Conservation (phyloP, 2,888 invertebrate species). For the Trissolcus brochymenae region DNA sequence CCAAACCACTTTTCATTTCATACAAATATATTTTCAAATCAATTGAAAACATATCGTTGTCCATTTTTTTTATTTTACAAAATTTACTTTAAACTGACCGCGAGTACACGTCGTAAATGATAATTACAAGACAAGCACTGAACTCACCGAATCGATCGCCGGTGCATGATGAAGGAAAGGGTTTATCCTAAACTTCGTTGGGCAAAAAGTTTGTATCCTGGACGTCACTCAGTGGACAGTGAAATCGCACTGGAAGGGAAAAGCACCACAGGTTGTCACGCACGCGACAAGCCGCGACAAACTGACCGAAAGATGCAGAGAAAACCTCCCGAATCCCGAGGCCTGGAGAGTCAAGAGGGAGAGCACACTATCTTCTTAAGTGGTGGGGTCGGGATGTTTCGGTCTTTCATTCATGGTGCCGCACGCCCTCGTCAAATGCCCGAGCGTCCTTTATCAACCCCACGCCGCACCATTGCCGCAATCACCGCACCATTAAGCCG, state of each 20-base stretch:
- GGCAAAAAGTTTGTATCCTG: constrained; percentile 35
- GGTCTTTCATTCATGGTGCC: constrained; percentile 69
- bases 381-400: constrained; percentile 62
- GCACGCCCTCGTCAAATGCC: constrained; percentile 63
- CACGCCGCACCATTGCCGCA: constrained; percentile 21
- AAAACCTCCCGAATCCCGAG: constrained; percentile 61
- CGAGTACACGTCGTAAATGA: too few relatives aligned
- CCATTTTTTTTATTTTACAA: too few relatives aligned
- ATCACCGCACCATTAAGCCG: constrained; percentile 23
- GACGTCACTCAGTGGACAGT: constrained; percentile 23
- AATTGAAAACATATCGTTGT: too few relatives aligned
- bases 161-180: constrained; percentile 55
- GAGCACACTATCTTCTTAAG: constrained; percentile 58
- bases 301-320: constrained; percentile 69
- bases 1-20: not conserved
- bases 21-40: not conserved
- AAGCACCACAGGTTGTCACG: constrained; percentile 56
- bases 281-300: constrained; percentile 68
- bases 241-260: constrained; percentile 20
- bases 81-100: too few relatives aligned
- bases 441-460: constrained; percentile 54
- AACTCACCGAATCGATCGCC: constrained; percentile 60
- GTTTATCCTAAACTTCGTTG: constrained; percentile 36
- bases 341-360: constrained; percentile 59
- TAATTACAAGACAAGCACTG: not conserved